Conservation (phyloP, 2,888 invertebrate genomes). For the Scaptomyza cyrtandrae region DNA sequence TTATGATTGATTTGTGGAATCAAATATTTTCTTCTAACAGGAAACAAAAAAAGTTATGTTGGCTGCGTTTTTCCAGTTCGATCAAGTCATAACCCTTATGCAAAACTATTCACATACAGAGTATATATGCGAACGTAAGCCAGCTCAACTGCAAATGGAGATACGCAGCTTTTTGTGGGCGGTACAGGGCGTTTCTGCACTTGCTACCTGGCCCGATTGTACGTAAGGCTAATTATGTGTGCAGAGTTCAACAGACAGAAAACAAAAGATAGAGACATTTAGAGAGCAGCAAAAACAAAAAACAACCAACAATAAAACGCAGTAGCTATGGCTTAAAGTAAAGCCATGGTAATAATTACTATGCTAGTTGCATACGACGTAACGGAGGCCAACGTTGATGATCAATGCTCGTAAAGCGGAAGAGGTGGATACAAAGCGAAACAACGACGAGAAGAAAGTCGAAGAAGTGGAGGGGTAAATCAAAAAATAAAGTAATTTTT, state of each 20-base stretch:
- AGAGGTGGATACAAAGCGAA: conserved; percentile 28
- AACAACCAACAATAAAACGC: conserved; percentile 35
- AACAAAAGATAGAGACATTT: conserved; percentile 2
- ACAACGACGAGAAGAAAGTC: not conserved
- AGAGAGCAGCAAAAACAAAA: conserved; percentile 26
- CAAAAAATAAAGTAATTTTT: conserved; percentile 16
- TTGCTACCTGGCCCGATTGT: conserved; percentile 37
- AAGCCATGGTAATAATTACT: conserved; percentile 63
- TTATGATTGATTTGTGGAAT: too few species aligned
- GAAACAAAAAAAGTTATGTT: too few species aligned
- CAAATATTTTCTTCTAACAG: too few species aligned
- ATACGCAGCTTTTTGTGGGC: conserved; percentile 43
- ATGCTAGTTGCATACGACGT: conserved; percentile 67
- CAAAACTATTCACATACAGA: conserved; percentile 5
- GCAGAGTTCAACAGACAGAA: conserved; percentile 5
- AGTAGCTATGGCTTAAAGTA: conserved; percentile 3
- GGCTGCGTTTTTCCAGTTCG: too few species aligned
- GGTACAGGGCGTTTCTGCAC: conserved; percentile 43
- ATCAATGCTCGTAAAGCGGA: conserved; percentile 51
- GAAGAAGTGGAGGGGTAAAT: not conserved
- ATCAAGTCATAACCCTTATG: not conserved
- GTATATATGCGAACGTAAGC: conserved; percentile 9
- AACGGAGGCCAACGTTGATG: conserved; percentile 41
- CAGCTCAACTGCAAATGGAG: conserved; percentile 36
- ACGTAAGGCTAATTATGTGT: conserved; percentile 71